These are phyloP conservation scores for Acanthis flammea DNA, from an alignment of 2,797 vertebrate genomes.

Conservation along the genomic window DNA sequence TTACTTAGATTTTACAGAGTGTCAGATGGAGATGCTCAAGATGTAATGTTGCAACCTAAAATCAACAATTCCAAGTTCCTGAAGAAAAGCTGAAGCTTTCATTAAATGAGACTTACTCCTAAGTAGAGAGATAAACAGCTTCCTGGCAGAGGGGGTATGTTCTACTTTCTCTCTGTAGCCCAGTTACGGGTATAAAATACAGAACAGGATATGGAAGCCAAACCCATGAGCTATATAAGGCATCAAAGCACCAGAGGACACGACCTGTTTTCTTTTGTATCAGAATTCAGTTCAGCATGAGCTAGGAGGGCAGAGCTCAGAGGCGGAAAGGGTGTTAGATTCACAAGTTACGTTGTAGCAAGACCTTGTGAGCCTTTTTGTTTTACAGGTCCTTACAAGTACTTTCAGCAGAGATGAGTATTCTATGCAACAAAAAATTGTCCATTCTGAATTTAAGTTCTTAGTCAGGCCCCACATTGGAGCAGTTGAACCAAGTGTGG, in stretches of 20 bases:
- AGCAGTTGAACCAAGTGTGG: not conserved
- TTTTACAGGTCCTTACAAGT: not conserved
- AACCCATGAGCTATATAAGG: not conserved
- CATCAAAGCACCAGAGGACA: not conserved
- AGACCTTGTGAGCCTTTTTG: not conserved
- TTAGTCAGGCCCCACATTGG: not conserved
- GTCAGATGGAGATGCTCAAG: not conserved
- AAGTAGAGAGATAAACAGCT: not conserved
- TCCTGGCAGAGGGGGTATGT: not conserved
- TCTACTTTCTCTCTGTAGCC: slow-evolving; percentile 5
- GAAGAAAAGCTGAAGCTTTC: not conserved
- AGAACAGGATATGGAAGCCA: not conserved
- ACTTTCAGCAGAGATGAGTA: not conserved
- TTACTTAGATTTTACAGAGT: not conserved
- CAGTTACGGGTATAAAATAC: not conserved
- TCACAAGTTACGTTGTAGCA: not conserved
- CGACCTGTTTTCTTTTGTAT: not conserved
- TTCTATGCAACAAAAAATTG: not conserved
- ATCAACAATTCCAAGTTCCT: not conserved
- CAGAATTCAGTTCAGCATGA: not conserved
- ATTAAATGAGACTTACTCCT: not conserved
- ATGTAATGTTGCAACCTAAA: not conserved
- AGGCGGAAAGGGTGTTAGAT: not conserved
- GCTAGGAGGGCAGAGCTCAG: not conserved
- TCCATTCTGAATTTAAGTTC: not conserved